Base-by-base conservation (phyloP, 1,140 invertebrate species). In the Drosophila teissieri region DNA sequence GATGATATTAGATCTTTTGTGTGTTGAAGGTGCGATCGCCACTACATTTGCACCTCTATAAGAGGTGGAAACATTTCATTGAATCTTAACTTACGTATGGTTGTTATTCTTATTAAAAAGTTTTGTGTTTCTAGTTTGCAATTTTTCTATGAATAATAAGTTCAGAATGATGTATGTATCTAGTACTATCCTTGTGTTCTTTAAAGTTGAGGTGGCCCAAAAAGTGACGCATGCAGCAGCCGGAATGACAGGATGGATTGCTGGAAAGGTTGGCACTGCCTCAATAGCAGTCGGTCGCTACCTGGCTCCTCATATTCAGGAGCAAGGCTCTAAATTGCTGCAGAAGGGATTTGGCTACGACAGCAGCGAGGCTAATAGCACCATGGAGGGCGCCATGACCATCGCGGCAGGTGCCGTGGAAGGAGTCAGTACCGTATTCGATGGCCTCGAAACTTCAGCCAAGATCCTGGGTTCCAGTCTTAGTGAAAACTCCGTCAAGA, bases 401-500 rank as follows among this genome's bases (percentile, higher is more conserved):
- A 95, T 96, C 1, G 94, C 95, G 4, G 94, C 95, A 14, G 95
- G 95, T 5, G 95, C 95, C 37, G 93, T 96, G 5, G 94, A 95
- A 88, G 95, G 95, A 4, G 95, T 96, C 80, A 93, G 93, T 6
- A 95, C 95, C 10, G 93, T 96, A 7, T 96, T 95, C 73, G 91
- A 93, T 78, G 93, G 95, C 53, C 73, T 96, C n/a, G 95, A 96
- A 79, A 91, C 93, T 57, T 95, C 95, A 11, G 95, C 95, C 7
- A 93, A 92, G 53, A 94, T 95, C 40, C 89, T 96, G 49, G 95
- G 94, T 7, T 93, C 76, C 46, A 95, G 93, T 85, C 76, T 96
- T 10, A 94, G 95, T 19, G 92, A 95, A 62, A 96, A 96, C 86
- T 96, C 95, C 4, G 95, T 96, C 2, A 93, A 94, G 72, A 93